These are phyloP conservation scores for Hycleus phaleratus DNA, from an alignment of 1,140 invertebrate species.

Conservation along the genomic window DNA sequence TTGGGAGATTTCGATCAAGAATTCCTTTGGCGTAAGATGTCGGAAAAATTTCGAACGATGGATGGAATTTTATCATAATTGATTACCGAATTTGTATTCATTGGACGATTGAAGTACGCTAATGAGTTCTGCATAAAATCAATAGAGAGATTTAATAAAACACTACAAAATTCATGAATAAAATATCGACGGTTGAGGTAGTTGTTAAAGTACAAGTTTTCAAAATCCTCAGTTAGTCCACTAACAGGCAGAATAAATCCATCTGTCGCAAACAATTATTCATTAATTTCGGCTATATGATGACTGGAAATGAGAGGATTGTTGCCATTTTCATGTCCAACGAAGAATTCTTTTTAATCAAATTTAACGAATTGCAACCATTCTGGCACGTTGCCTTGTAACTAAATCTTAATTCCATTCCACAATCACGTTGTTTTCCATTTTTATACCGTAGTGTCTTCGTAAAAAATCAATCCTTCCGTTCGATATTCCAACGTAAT, in stretches of 20 bases:
- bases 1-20: no score
- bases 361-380: constrained; percentile 6
- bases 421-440: neutral
- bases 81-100: constrained; percentile 16
- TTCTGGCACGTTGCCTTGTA: constrained; percentile 1
- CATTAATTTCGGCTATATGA: no score
- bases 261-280: no score
- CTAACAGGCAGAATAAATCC: no score
- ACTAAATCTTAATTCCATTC: constrained; percentile 9
- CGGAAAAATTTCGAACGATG: neutral
- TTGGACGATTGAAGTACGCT: constrained; percentile 7
- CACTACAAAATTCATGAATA: constrained; percentile 9
- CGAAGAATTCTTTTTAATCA: neutral
- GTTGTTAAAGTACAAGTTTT: no score
- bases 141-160: constrained; percentile 12
- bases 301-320: no score
- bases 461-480: no score
- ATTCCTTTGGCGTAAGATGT: no score
- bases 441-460: no score
- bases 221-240: no score
- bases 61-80: constrained; percentile 15
- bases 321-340: no score
- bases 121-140: constrained; percentile 17
- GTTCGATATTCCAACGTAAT: no score
- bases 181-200: constrained; percentile 2